These are phyloP conservation scores for Lasioglossum calceatum DNA, from an alignment of 2,888 invertebrate genomes.

Conservation along the genomic window DNA sequence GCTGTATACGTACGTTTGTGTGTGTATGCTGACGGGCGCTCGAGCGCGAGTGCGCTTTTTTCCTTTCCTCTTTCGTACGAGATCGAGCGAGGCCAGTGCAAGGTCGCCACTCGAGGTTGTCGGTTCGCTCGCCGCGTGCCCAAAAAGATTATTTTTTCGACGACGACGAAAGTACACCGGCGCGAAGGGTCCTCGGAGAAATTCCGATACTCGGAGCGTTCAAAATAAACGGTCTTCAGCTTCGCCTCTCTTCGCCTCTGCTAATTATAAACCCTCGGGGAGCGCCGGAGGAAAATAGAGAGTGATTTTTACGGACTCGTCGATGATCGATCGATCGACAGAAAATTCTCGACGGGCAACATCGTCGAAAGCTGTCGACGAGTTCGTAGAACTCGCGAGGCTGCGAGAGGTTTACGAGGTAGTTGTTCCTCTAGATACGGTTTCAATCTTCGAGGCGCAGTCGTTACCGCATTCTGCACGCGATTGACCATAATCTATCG, in stretches of 20 bases:
- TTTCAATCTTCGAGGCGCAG: conserved; percentile 22
- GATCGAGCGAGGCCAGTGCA: conserved; percentile 73
- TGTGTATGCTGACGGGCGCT: not conserved
- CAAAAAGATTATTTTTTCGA: conserved; percentile 34
- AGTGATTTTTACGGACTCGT: not conserved
- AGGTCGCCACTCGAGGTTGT: conserved; percentile 70
- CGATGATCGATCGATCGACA: not conserved
- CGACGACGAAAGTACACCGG: not conserved
- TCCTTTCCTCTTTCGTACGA: conserved; percentile 52
- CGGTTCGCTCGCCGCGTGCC: not conserved
- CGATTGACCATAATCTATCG: conserved; percentile 48
- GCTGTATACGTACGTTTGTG: not conserved
- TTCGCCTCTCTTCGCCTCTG: not conserved
- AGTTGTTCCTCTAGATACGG: not conserved
- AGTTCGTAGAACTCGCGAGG: not conserved
- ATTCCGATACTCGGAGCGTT: not conserved
- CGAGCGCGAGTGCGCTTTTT: conserved; percentile 25
- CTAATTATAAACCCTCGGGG: not conserved
- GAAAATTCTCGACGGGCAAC: not conserved
- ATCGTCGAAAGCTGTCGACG: not conserved
- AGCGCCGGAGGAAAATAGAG: not conserved
- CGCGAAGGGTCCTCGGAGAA: not conserved
- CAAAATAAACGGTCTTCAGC: not conserved
- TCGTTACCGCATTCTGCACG: conserved; percentile 40
- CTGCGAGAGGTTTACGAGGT: not conserved